phyloP scores from a whole-genome alignment of 37 sponge, comb jelly and placozoan species.

The Chondrilla cf. caribensis region DNA sequence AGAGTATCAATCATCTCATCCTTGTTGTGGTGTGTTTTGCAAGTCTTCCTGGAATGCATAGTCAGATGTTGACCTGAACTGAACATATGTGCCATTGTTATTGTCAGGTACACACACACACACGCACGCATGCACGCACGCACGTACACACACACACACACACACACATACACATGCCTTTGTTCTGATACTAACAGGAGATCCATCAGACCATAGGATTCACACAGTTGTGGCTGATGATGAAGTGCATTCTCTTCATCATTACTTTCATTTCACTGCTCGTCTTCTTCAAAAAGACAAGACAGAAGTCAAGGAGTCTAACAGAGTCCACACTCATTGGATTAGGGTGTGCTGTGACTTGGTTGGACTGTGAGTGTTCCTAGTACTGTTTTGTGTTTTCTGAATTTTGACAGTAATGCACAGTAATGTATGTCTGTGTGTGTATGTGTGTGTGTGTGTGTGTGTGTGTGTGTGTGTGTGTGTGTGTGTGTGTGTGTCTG shows the following conservation, averaged over 20 bases:
- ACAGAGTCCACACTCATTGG: neutral
- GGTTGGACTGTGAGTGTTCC: neutral
- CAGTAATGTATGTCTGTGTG: too few species aligned
- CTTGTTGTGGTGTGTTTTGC: too few species aligned
- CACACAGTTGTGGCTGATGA: constrained; percentile 56
- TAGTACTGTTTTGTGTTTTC: neutral
- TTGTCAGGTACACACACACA: neutral
- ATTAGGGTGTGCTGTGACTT: constrained; percentile 1
- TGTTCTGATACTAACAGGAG: constrained; percentile 44
- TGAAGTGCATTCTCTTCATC: constrained; percentile 56
- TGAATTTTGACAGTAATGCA: too few species aligned
- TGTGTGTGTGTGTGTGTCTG: too few species aligned
- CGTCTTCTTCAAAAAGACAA: constrained; percentile 26
- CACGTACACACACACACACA: neutral
- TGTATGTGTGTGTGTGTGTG: too few species aligned
- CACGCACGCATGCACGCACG: too few species aligned
- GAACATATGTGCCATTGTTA: too few species aligned
- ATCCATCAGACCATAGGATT: constrained; percentile 59
- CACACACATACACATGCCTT: neutral
- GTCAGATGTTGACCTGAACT: too few species aligned
- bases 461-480: too few species aligned
- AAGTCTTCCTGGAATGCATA: too few species aligned
- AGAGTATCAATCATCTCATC: too few species aligned
- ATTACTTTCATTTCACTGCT: neutral
- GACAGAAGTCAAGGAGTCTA: neutral